Conservation (phyloP, 1,140 invertebrate genomes). For the Sycobia sp. region DNA sequence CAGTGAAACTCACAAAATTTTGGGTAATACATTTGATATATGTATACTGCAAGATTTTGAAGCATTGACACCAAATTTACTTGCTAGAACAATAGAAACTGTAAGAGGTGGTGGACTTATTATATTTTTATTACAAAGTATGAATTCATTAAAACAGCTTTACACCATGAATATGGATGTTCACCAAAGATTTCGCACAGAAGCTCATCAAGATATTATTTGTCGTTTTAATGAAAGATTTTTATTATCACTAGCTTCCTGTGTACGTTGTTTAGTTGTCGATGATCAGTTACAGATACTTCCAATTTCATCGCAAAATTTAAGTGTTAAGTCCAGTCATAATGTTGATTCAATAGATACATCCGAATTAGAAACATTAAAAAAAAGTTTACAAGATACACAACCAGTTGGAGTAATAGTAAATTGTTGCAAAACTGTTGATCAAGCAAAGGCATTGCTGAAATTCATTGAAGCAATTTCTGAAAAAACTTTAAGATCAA, state of each 20-base stretch:
- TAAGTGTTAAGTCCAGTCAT: slow-evolving; percentile 76
- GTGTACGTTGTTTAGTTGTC: slow-evolving; percentile 86
- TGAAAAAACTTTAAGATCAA: slow-evolving; percentile 88
- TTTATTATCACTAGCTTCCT: slow-evolving; percentile 87
- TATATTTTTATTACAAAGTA: slow-evolving; percentile 82
- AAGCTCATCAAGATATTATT: slow-evolving; percentile 90
- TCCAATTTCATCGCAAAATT: slow-evolving; percentile 88
- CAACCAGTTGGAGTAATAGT: slow-evolving; percentile 91
- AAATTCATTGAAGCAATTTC: slow-evolving; percentile 95
- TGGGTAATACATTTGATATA: slow-evolving; percentile 98
- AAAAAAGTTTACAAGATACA: slow-evolving; percentile 81
- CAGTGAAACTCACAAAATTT: slow-evolving; percentile 95
- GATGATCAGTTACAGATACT: slow-evolving; percentile 93
- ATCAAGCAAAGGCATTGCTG: slow-evolving; percentile 91
- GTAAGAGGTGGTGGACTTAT: slow-evolving; percentile 97
- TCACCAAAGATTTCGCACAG: slow-evolving; percentile 90
- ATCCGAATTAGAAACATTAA: slow-evolving; percentile 71
- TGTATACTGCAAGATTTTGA: slow-evolving; percentile 98
- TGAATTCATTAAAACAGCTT: slow-evolving; percentile 91
- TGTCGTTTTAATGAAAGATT: slow-evolving; percentile 97
- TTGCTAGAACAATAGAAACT: slow-evolving; percentile 97
- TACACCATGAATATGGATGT: slow-evolving; percentile 99
- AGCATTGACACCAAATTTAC: slow-evolving; percentile 96
- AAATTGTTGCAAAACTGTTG: slow-evolving; percentile 89
- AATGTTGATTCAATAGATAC: slow-evolving; percentile 58